Conservation (phyloP, 1,140 invertebrate genomes). For the Lasioglossum baleicum region DNA sequence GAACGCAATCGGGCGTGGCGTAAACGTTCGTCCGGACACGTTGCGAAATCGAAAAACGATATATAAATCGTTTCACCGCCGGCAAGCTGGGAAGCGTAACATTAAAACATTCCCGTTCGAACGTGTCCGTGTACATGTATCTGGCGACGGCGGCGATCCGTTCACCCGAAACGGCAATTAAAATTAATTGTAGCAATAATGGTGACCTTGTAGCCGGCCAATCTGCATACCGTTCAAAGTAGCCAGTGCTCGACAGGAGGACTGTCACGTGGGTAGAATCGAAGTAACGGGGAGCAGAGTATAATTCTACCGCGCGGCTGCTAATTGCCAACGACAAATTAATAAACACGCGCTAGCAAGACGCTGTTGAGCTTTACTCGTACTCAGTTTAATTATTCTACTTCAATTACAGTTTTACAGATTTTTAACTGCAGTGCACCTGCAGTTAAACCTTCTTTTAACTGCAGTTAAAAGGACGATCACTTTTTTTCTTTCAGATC, state of each 20-base stretch:
- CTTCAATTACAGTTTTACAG: too few relatives aligned
- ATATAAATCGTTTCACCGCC: neutral
- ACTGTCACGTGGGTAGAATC: neutral
- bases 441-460: too few relatives aligned
- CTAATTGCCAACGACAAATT: too few relatives aligned
- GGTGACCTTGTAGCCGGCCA: slow-evolving; percentile 16
- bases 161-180: slow-evolving; percentile 36
- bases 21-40: neutral
- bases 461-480: too few relatives aligned
- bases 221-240: slow-evolving; percentile 31
- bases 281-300: neutral
- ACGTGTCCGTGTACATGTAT: neutral
- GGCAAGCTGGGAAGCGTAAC: neutral
- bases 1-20: too few relatives aligned
- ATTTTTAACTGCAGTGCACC: too few relatives aligned
- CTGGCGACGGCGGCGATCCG: neutral
- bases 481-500: too few relatives aligned
- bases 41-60: neutral
- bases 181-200: slow-evolving; percentile 42
- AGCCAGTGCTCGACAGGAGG: neutral
- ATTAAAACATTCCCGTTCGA: neutral
- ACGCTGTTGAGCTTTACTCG: neutral
- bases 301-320: too few relatives aligned
- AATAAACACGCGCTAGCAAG: neutral
- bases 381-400: too few relatives aligned